Evolutionary conservation across 2,113 vertebrate species (phyloP), one percentile per base, ranked within the genome.

Genomic region (Castor canadensis): DNA sequence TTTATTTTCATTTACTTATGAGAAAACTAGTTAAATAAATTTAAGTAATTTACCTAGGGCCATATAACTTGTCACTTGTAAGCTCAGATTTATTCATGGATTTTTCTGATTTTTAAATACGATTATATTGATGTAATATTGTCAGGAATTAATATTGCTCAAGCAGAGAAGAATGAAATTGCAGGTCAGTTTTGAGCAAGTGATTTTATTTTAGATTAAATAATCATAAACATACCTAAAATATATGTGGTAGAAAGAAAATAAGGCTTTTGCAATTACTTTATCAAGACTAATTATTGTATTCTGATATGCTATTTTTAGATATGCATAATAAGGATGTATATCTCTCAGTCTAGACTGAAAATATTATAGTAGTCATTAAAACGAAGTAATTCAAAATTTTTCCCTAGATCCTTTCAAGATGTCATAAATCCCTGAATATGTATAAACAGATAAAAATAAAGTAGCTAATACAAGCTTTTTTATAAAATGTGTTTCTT

Each of bases 1-100:
- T 93, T 93, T 79, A 93, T 38, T 73, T 95, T 93, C 10, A 75
- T 76, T 89, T 92, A 49, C 62, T 52, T 35, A 45, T n/a, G 69
- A 71, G 16, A 76, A 96, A 93, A 43, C 47, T 58, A 81, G 30
- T 75, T 20, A 80, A 62, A 2, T 45, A 24, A 88, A 88, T 47
- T 80, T 54, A 79, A 93, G 54, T 64, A 43, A 88, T 60, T 91
- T 93, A 45, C 24, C 8, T 2, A 73, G 52, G 6, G 67, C 52
- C 80, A 38, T 30, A 62, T 0, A 90, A 64, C 5, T 58, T 81
- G 3, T 60, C 47, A 95, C 15, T 52, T 75, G 10, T 64, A 75
- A 91, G 3, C 30, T n/a, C 58, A n/a, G n/a, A 69, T 82, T 64
- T 85, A 1, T 0, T n/a, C 1, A 66, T 81, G 5, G 7, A 71